These are phyloP conservation scores for Halcyon badia DNA, from an alignment of 2,797 vertebrate species.

Conservation along the genomic window DNA sequence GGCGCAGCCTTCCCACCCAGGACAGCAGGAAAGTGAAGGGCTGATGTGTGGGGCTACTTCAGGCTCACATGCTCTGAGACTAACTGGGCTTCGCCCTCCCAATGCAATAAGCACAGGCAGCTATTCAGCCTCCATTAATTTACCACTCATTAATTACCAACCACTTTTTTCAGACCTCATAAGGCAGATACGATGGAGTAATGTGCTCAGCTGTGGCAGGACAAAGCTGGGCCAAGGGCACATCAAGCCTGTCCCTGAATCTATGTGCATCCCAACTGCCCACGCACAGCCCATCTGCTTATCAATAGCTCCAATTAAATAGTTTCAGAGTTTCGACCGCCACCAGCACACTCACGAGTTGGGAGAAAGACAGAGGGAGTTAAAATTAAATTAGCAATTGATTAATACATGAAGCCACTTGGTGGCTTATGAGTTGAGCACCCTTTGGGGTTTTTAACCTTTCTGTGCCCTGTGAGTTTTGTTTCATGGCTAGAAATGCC, in stretches of 20 bases:
- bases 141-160: not conserved
- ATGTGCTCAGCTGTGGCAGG: not conserved
- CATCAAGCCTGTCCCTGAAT: not conserved
- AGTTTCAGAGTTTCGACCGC: not conserved
- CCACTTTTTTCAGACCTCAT: not conserved
- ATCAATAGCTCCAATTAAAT: conserved; percentile 45
- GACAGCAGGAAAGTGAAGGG: not conserved
- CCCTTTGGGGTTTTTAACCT: not conserved
- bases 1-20: not conserved
- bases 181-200: not conserved
- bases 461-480: not conserved
- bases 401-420: conserved; percentile 29
- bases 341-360: not conserved
- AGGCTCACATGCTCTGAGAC: not conserved
- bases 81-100: not conserved
- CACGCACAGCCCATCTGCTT: not conserved
- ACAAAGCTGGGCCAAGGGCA: conserved; percentile 50
- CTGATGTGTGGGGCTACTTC: not conserved
- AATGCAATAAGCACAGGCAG: not conserved
- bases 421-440: not conserved
- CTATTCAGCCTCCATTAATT: not conserved
- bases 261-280: not conserved
- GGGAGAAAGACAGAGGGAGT: not conserved
- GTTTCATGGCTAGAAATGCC: not conserved
- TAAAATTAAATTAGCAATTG: conserved; percentile 57